These are phyloP conservation scores for Setipinna tenuifilis DNA, from an alignment of 2,797 vertebrate genomes.

Conservation along the genomic window DNA sequence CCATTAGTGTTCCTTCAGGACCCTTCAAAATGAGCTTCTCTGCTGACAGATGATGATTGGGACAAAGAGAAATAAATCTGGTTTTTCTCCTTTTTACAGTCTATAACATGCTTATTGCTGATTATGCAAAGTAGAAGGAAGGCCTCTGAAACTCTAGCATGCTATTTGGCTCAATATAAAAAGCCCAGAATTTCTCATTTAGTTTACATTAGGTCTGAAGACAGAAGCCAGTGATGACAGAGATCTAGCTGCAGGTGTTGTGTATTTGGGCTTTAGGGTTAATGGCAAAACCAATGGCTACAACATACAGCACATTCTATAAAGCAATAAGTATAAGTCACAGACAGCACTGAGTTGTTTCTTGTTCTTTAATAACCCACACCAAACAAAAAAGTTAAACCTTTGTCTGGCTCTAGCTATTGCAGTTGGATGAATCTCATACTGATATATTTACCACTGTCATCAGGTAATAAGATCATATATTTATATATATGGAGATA, in stretches of 20 bases:
- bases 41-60: slow-evolving; percentile 27
- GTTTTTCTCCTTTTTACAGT: neutral
- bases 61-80: slow-evolving; percentile 18
- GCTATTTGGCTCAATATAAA: neutral
- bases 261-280: neutral
- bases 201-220: neutral
- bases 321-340: neutral
- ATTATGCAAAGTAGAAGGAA: neutral
- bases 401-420: neutral
- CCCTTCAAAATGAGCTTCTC: neutral
- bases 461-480: too few relatives aligned
- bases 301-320: neutral
- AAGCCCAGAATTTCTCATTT: neutral
- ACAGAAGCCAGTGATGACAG: neutral
- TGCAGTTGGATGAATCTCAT: too few relatives aligned
- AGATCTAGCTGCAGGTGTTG: neutral
- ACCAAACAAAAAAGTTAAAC: neutral
- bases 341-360: neutral
- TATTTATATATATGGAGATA: too few relatives aligned
- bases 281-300: neutral
- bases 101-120: neutral
- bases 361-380: neutral
- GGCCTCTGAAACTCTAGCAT: neutral
- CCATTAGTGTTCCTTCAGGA: slow-evolving; percentile 9
- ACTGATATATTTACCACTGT: too few relatives aligned